Evolutionary conservation across 2,888 invertebrate species (phyloP).

Genomic region (Leptothorax acervorum): DNA sequence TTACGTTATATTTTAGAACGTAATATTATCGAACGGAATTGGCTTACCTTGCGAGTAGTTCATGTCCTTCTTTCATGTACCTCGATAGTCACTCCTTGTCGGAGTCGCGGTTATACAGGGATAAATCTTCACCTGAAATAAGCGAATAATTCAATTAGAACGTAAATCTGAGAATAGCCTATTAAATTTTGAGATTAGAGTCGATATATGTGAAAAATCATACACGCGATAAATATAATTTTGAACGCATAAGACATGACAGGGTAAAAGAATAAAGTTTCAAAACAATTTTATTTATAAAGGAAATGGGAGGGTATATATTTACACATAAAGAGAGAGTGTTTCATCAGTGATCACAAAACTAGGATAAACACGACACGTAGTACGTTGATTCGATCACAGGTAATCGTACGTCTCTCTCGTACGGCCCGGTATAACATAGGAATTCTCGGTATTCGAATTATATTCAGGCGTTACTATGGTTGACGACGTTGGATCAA

Average conservation of each 20-base stretch:
- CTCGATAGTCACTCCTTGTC: conserved; percentile 82
- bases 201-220: not conserved
- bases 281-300: not conserved
- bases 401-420: conserved; percentile 36
- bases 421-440: not conserved
- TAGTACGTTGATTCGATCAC: conserved; percentile 23
- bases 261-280: not conserved
- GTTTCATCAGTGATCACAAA: not conserved
- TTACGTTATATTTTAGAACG: conserved; percentile 3
- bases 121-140: conserved; percentile 76
- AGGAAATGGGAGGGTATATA: not conserved
- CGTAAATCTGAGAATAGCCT: not conserved
- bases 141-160: conserved; percentile 35
- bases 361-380: not conserved
- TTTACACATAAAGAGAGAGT: not conserved
- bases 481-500: conserved; percentile 60
- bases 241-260: no score
- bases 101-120: conserved; percentile 78
- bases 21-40: not conserved
- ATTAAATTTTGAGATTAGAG: not conserved
- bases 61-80: conserved; percentile 85
- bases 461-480: conserved; percentile 49
- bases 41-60: conserved; percentile 84
- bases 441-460: conserved; percentile 48
- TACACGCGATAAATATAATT: not conserved